These are phyloP conservation scores for Amiota mariae DNA, from an alignment of 2,888 invertebrate genomes.

Conservation along the genomic window DNA sequence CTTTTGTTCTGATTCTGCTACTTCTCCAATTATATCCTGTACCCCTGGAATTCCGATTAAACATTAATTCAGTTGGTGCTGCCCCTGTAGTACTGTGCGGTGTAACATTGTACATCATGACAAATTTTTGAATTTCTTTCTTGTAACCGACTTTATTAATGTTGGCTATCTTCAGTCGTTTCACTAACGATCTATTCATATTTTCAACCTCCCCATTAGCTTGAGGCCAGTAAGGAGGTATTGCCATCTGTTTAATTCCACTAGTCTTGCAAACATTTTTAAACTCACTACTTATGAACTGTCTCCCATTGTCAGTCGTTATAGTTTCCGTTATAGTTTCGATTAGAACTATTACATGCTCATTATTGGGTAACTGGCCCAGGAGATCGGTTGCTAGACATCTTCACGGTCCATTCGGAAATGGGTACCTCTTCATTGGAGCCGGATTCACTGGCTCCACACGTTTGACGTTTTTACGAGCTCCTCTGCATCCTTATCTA, in stretches of 20 bases:
- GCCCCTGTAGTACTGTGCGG: constrained; percentile 39
- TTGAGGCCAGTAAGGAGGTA: constrained; percentile 38
- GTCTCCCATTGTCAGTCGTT: constrained; percentile 31
- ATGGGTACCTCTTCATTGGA: not conserved
- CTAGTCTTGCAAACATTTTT: constrained; percentile 24
- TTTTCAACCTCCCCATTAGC: constrained; percentile 38
- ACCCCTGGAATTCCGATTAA: constrained; percentile 25
- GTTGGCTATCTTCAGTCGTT: too few species aligned
- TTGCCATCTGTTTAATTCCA: constrained; percentile 25
- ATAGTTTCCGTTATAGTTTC: not conserved
- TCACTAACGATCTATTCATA: constrained; percentile 30
- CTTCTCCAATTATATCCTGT: not conserved
- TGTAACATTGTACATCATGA: constrained; percentile 37
- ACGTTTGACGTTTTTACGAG: not conserved
- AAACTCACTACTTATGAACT: constrained; percentile 28
- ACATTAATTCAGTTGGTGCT: constrained; percentile 32
- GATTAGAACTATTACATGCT: not conserved
- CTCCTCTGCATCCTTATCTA: too few species aligned
- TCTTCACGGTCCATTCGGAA: constrained; percentile 10
- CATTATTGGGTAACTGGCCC: not conserved
- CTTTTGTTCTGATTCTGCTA: constrained; percentile 1
- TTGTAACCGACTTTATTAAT: too few species aligned
- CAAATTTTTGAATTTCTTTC: too few species aligned
- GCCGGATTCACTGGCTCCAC: not conserved
- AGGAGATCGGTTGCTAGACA: constrained; percentile 16